Evolutionary conservation across 1,140 invertebrate genomes (phyloP).

Genomic region (Rhagoletis pomonella): DNA sequence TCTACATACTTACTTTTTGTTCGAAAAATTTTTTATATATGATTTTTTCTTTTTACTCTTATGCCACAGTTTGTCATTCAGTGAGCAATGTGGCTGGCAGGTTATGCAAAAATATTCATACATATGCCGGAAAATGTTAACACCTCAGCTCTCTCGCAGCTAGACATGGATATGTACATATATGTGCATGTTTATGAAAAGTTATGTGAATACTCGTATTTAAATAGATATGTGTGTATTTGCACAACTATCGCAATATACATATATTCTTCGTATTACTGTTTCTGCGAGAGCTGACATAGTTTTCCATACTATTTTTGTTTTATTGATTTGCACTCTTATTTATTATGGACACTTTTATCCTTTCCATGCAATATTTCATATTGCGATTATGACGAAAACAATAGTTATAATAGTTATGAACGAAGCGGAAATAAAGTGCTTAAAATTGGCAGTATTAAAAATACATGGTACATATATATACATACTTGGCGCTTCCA

Average conservation of each 20-base stretch:
- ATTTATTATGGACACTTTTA: background rate
- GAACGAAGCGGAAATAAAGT: too few relatives aligned
- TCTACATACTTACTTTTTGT: too few relatives aligned
- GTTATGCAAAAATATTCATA: conserved; percentile 28
- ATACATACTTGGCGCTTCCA: too few relatives aligned
- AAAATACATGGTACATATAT: too few relatives aligned
- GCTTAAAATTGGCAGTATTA: too few relatives aligned
- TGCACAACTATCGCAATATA: background rate
- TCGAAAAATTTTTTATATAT: too few relatives aligned
- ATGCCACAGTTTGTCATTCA: too few relatives aligned
- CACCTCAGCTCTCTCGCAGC: background rate
- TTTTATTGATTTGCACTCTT: background rate
- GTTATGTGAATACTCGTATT: background rate
- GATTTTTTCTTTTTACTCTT: too few relatives aligned
- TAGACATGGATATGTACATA: background rate
- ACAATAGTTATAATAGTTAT: too few relatives aligned
- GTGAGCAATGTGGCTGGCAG: background rate
- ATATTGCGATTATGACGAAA: background rate
- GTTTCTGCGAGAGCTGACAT: background rate
- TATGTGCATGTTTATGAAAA: background rate
- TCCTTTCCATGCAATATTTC: background rate
- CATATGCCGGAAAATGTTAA: background rate
- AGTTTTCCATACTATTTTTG: background rate
- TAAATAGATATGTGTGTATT: background rate
- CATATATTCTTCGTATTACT: background rate